These are phyloP conservation scores for Phaedon cochleariae DNA, from an alignment of 2,888 invertebrate genomes.

Conservation along the genomic window DNA sequence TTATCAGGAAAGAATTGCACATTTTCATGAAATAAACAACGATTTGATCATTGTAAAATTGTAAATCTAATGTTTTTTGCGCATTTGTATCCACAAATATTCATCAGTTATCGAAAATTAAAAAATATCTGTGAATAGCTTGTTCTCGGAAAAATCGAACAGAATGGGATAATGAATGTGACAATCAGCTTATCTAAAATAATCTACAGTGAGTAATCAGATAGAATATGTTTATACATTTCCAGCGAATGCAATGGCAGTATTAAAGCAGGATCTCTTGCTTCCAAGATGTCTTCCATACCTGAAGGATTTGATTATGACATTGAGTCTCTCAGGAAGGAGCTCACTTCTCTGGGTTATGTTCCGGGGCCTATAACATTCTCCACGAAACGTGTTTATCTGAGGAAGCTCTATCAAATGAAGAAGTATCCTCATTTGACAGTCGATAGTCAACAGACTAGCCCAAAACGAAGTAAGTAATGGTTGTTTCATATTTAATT, in stretches of 20 bases:
- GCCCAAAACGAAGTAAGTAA: conserved; percentile 46
- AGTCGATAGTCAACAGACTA: not conserved
- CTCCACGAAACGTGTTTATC: conserved; percentile 79
- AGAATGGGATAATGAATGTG: no score
- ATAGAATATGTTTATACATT: not conserved
- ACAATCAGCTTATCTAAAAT: no score
- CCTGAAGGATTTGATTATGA: conserved; percentile 73
- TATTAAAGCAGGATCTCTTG: conserved; percentile 43
- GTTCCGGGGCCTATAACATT: conserved; percentile 82
- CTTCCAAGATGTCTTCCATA: conserved; percentile 59
- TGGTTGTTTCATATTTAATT: not conserved
- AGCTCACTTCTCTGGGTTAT: conserved; percentile 71
- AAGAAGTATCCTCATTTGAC: conserved; percentile 39
- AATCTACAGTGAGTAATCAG: no score
- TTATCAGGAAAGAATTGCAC: no score
- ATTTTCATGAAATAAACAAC: no score
- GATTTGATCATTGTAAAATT: no score
- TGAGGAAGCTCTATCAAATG: conserved; percentile 74
- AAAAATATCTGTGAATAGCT: no score
- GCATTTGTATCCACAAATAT: no score
- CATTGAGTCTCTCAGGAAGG: conserved; percentile 71
- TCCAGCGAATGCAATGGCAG: conserved; percentile 49
- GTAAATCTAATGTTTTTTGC: no score
- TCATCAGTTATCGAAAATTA: no score
- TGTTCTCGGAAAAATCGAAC: no score